Base-by-base conservation (phyloP, 2,113 vertebrate genomes). In the Cynocephalus volans region DNA sequence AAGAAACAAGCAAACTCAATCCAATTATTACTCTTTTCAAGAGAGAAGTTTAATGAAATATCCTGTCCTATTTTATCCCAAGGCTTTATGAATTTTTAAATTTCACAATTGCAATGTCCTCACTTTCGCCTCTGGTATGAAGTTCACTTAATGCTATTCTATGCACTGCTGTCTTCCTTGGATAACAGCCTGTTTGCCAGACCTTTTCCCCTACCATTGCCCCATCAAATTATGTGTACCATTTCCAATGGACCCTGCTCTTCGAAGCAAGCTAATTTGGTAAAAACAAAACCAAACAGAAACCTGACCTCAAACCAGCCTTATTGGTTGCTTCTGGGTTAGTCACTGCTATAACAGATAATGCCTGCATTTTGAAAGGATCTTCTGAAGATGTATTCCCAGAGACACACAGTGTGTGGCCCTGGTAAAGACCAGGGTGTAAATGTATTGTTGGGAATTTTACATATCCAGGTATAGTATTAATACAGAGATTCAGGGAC, bases 31-130 rank as follows among this genome's bases (percentile, higher is more conserved):
- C 41, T 82, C 48, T 79, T 79, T 83, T 79, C 41, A 87, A 10
- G 23, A 77, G 56, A 82, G 3, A 87, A 67, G 6, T 82, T 94
- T 90, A 87, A 76, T 96, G 72, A 86, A 77, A 77, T 12, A 70
- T n/a, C 41, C 45, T 85, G 33, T 73, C 23, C 82, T 5, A 72
- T 87, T 92, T 15, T 45, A 75, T 80, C 81, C 76, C 13, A 86
- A 58, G 56, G 0, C 2, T 36, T 70, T 92, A 23, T 56, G 12
- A 85, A 64, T 64, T 86, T 94, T 94, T 92, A 60, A 54, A 90
- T 89, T 79, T 72, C 10, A 79, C 3, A 83, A 9, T 76, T 93
- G 4, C 24, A 77, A 33, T 72, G 23, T 48, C 60, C 23, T 76
- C 62, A 72, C 10, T 85, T 36, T 86, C 82, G 6, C 14, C 45